Evolutionary conservation across 30 jellyfish, hydroid and myxozoan species (phyloP).

Genomic region (Hydractinia symbiolongicarpus): DNA sequence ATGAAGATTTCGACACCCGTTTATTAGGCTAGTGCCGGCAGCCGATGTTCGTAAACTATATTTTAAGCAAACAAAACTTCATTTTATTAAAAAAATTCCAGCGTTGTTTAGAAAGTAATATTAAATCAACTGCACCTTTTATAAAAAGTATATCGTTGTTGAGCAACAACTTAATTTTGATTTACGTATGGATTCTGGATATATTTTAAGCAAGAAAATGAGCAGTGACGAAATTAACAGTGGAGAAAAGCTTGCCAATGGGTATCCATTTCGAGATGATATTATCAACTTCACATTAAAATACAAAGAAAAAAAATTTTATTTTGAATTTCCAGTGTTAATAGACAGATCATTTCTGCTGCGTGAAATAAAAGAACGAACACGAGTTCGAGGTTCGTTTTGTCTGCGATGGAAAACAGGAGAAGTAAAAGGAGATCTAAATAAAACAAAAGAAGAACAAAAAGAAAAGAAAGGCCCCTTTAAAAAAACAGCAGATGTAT

Average conservation of each 20-base stretch:
- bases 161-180: no score
- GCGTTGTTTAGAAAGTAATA: no score
- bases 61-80: no score
- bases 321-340: slow-evolving; percentile 19
- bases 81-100: no score
- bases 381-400: slow-evolving; percentile 18
- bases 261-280: slow-evolving; percentile 25
- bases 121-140: no score
- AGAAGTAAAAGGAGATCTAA: not conserved
- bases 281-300: slow-evolving; percentile 7
- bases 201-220: no score
- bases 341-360: slow-evolving; percentile 20
- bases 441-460: slow-evolving; percentile 14
- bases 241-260: slow-evolving; percentile 3
- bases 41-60: no score
- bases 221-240: no score
- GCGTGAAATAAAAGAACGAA: slow-evolving; percentile 5
- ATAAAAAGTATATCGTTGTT: no score
- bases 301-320: slow-evolving; percentile 14
- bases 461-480: not conserved
- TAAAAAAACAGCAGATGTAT: slow-evolving; percentile 11
- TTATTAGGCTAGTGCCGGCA: no score
- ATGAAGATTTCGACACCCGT: no score
- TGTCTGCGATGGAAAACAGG: slow-evolving; percentile 12
- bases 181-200: no score